Evolutionary conservation across 2,888 invertebrate species (phyloP), one percentile per base, ranked within the genome.

Genomic region (Abrostola triplasia): DNA sequence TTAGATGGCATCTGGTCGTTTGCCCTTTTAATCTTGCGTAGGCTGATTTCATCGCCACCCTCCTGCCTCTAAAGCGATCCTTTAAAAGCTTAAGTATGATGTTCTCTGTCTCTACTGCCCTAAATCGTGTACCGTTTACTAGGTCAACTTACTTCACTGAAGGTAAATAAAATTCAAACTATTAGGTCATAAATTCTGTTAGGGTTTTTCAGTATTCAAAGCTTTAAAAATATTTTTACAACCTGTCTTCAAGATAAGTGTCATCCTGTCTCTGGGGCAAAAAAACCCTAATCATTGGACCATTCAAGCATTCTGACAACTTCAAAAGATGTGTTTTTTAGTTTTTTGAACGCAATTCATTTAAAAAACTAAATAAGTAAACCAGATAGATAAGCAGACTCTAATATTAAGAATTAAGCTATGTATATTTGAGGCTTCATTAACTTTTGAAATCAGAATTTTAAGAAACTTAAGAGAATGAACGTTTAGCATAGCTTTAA

Each of bases 381-480:
- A 50, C 51, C 60, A 49, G 13, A 63, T 62, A 62, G 38, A 44
- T 62, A 72, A 76, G 67, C 41, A 67, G 62, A 49, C 44, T 41
- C 50, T 62, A 76, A 56, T 56, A 64, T 64, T 38, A 67, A 36
- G 47, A 59, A 50, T 58, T 58, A 35, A 62, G 53, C 49, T 51
- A 51, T 53, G 53, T 44, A 41, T 40, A 24, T 24, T 24, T 40
- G 47, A 54, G 12, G 49, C 59, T 67, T 76, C 41, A 66, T 70
- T 73, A 62, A 65, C 54, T 64, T 71, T 65, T 63, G 68, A 61
- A 64, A 64, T 61, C 55, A 35, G 60, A 51, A 52, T 67, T 65
- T 63, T 59, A 60, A 72, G 66, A 62, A 57, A 57, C 47, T 59
- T 64, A 63, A 50, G 64, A 53, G 58, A 61, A 37, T 55, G 36